Evolutionary conservation across 2,797 vertebrate genomes (phyloP).

Genomic region (Vespertilio murinus): DNA sequence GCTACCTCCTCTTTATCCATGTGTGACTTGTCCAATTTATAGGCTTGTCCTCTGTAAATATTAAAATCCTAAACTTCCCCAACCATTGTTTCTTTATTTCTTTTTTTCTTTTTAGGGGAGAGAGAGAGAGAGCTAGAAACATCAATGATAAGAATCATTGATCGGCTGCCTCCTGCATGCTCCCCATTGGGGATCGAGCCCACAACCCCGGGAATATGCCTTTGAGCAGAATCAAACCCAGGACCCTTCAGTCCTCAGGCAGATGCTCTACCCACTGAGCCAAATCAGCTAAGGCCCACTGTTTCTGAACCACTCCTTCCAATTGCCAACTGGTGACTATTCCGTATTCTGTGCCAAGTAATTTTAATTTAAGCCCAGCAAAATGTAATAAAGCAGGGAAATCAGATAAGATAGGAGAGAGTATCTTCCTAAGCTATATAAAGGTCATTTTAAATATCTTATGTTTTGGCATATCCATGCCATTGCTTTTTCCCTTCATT

Average conservation of each 20-base stretch:
- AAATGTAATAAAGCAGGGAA: neutral
- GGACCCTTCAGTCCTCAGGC: no score
- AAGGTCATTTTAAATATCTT: neutral
- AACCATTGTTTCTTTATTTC: neutral
- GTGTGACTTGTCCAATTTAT: neutral
- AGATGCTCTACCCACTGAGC: no score
- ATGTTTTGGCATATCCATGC: neutral
- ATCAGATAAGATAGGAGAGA: neutral
- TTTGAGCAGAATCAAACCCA: no score
- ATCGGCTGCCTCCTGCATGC: no score
- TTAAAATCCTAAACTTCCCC: neutral
- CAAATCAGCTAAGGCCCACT: no score
- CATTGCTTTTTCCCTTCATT: neutral
- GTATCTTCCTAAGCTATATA: neutral
- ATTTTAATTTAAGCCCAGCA: neutral
- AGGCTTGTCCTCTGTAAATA: neutral
- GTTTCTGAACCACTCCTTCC: neutral
- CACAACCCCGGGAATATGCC: no score
- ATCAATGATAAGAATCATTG: no score
- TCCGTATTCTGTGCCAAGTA: neutral
- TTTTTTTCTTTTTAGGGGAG: no score
- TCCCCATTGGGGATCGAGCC: no score
- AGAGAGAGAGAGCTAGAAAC: no score
- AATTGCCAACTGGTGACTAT: neutral
- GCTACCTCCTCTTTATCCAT: neutral